Evolutionary conservation across 2,797 vertebrate genomes (phyloP), one percentile per base, ranked within the genome.

Genomic region (Smutsia gigantea): DNA sequence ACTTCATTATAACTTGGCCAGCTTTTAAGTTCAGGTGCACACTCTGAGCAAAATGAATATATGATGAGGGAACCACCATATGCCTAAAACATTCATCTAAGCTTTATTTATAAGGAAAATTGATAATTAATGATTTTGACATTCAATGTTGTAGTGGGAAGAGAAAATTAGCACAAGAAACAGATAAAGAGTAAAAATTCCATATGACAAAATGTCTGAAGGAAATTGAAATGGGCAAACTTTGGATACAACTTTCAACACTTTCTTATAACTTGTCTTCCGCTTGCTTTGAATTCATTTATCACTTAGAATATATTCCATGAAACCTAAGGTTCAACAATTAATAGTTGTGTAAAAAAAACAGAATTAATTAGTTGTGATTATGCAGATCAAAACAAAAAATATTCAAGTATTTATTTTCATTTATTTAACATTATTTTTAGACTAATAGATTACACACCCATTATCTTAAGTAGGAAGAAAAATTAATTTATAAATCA

Each of bases 11-110:
- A 82, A 77, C 37, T 87, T 84, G 68, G 10, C 10, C 17, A 64
- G 27, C 57, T 91, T 95, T 93, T 94, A 69, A 78, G 39, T 94
- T 92, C 64, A 96, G 9, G 14, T 49, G 4, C 2, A 84, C 46
- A 39, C 72, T 92, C 55, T 81, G 5, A 66, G 72, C 4, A 90
- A 87, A 81, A 68, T 49, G 21, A 89, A 57, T 88, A 72, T 37
- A 55, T 31, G 10, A 64, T 92, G 9, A 93, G 46, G 13, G 15
- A 84, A 34, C 6, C 15, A 79, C 1, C 18, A 53, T 69, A 23
- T 85, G 23, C 5, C 46, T 81, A 82, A 25, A 59, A 85, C 37
- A 93, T 31, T 92, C 31, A 81, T 29, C 0, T 63, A 93, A 75
- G 21, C 37, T 84, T 51, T 75, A 79, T 59, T 64, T 79, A 66